Conservation (phyloP, 2,797 vertebrate species). For the Carcharodon carcharias region DNA sequence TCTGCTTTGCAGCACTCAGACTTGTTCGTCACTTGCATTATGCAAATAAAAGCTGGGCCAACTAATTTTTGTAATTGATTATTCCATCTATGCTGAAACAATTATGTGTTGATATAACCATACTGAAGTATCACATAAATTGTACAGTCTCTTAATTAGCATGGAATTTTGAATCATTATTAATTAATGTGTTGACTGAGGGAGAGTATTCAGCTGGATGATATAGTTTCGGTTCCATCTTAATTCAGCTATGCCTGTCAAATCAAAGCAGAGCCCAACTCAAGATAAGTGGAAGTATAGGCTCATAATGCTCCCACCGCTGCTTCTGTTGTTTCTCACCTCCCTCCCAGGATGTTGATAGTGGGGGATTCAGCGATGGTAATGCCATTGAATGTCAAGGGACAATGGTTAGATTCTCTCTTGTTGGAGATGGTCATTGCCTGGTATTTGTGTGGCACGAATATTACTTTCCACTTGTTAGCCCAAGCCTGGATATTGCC, state of each 20-base stretch:
- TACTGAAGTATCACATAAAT: background rate
- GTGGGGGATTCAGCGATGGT: too few relatives aligned
- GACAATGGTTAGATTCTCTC: too few relatives aligned
- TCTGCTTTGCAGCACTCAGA: background rate
- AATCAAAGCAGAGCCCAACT: background rate
- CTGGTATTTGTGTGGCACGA: too few relatives aligned
- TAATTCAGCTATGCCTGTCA: conserved; percentile 2
- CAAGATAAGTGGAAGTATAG: background rate
- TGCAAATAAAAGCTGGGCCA: background rate
- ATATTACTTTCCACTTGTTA: too few relatives aligned
- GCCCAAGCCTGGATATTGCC: too few relatives aligned
- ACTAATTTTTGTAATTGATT: conserved; percentile 31
- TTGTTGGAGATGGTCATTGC: too few relatives aligned
- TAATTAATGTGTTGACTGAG: background rate
- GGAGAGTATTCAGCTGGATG: background rate
- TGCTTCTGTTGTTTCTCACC: background rate
- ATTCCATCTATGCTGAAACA: background rate
- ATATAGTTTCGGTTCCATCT: background rate
- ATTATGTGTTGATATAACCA: background rate
- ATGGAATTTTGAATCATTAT: background rate
- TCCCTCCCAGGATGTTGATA: too few relatives aligned
- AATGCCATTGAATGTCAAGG: too few relatives aligned
- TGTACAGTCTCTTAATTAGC: background rate
- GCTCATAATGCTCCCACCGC: background rate
- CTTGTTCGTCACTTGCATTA: background rate